Evolutionary conservation across 2,888 invertebrate genomes (phyloP), one percentile per base, ranked within the genome.

Genomic region (Andrena praecox): DNA sequence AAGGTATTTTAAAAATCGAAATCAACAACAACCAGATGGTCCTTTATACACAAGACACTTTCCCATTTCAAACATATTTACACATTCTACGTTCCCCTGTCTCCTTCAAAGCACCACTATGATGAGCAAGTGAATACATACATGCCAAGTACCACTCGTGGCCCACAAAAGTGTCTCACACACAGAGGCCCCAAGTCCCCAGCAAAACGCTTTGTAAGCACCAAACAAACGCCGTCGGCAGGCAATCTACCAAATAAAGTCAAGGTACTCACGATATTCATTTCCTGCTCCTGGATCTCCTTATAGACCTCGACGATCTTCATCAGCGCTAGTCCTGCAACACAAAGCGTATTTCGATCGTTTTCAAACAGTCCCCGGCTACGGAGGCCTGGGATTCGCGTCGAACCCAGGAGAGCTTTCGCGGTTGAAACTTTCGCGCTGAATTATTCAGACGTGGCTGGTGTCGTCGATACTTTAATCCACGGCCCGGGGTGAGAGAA

Each of bases 281-380:
- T 97, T 94, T 98, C 98, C 94, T 98, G 98, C 89, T 98, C 97
- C 95, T 98, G 98, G 87, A 98, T 98, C 94, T 98, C 98, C 93
- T 98, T 97, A 94, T 98, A 98, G 31, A 98, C 98, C 93, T 98
- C 98, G 66, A 98, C 98, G 90, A 98, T 97, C 95, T 97, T 98
- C 97, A 98, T 97, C 86, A 98, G 95, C 73, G 98, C 98, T 75
- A 97, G 96, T 92, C 98, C 98, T 98, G 96, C 48, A 96, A 95
- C 91, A 94, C 90, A 90, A 91, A 91, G 84, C 85, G 83, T 82
- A 85, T 76, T 69, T 71, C 70, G 80, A 88, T 87, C 67, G 77
- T 73, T 77, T 66, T 48, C 31, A 50, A 72, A 79, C 42, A 56
- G 24, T 62, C 16, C n/a, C 35, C 24, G 63, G 10, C 54, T 2